phyloP scores from a whole-genome alignment of 92 coral and sea anemone genomes.

The Zoanthus sansibaricus region DNA sequence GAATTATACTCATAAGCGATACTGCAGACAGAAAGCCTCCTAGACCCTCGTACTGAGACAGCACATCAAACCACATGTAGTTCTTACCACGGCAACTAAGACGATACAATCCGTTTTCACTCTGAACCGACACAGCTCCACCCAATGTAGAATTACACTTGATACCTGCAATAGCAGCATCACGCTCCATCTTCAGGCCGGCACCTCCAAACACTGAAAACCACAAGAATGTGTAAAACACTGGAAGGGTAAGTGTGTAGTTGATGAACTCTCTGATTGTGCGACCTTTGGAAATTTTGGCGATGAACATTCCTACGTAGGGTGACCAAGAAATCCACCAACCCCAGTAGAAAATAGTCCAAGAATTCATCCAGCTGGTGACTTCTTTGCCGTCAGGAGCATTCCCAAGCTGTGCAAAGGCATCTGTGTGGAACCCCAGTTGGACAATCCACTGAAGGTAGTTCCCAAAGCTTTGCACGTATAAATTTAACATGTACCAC shows the following conservation, averaged over 20 bases:
- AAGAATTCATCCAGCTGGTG: slow-evolving; percentile 83
- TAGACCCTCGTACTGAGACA: slow-evolving; percentile 50
- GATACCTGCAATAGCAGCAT: slow-evolving; percentile 50
- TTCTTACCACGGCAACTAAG: slow-evolving; percentile 52
- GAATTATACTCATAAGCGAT: slow-evolving; percentile 56
- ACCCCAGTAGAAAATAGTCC: slow-evolving; percentile 99
- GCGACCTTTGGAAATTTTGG: slow-evolving; percentile 84
- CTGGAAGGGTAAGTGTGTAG: slow-evolving; percentile 53
- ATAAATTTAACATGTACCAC: slow-evolving; percentile 88
- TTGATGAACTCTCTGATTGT: slow-evolving; percentile 55
- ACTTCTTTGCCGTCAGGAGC: slow-evolving; percentile 89
- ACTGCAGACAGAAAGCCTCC: slow-evolving; percentile 48
- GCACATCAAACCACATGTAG: slow-evolving; percentile 58
- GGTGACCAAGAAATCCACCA: slow-evolving; percentile 99
- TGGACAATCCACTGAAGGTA: slow-evolving; percentile 89
- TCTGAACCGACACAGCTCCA: slow-evolving; percentile 25
- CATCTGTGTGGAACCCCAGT: slow-evolving; percentile 93
- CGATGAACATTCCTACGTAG: slow-evolving; percentile 93
- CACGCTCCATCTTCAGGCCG: slow-evolving; percentile 56
- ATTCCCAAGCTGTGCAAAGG: slow-evolving; percentile 89
- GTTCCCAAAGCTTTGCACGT: slow-evolving; percentile 86
- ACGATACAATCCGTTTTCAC: slow-evolving; percentile 48
- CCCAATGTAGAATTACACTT: slow-evolving; percentile 50
- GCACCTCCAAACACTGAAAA: slow-evolving; percentile 59
- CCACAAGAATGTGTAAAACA: slow-evolving; percentile 53